Evolutionary conservation across 2,113 vertebrate genomes (phyloP).

Genomic region (Dipodomys merriami): DNA sequence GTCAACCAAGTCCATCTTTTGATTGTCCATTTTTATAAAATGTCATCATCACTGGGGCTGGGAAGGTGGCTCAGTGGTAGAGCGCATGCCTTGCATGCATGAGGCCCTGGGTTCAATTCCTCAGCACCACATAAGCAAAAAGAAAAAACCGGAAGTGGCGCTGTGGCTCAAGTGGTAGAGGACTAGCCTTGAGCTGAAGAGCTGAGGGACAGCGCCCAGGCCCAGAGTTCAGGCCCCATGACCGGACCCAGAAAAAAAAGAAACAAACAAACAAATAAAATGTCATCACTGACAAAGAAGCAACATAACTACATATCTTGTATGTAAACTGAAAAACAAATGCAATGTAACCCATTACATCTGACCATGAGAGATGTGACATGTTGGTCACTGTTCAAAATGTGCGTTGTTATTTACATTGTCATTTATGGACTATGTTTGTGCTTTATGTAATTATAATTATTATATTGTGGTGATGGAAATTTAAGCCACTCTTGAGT

Average conservation of each 20-base stretch:
- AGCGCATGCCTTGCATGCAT: too few relatives aligned
- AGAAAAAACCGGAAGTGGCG: too few relatives aligned
- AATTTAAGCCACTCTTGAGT: not conserved
- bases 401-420: not conserved
- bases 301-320: not conserved
- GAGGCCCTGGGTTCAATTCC: too few relatives aligned
- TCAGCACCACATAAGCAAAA: too few relatives aligned
- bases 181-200: too few relatives aligned
- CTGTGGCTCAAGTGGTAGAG: too few relatives aligned
- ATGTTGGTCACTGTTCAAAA: not conserved
- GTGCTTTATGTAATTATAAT: not conserved
- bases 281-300: not conserved
- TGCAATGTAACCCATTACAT: too few relatives aligned
- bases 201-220: too few relatives aligned
- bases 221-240: too few relatives aligned
- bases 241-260: too few relatives aligned
- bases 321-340: not conserved
- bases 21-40: not conserved
- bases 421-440: not conserved
- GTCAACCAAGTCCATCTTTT: not conserved
- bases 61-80: too few relatives aligned
- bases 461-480: not conserved
- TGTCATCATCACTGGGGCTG: not conserved
- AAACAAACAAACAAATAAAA: too few relatives aligned
- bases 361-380: not conserved